Evolutionary conservation across 2,113 vertebrate species (phyloP), one percentile per base, ranked within the genome.

Genomic region (Brachyhypopomus occidentalis): DNA sequence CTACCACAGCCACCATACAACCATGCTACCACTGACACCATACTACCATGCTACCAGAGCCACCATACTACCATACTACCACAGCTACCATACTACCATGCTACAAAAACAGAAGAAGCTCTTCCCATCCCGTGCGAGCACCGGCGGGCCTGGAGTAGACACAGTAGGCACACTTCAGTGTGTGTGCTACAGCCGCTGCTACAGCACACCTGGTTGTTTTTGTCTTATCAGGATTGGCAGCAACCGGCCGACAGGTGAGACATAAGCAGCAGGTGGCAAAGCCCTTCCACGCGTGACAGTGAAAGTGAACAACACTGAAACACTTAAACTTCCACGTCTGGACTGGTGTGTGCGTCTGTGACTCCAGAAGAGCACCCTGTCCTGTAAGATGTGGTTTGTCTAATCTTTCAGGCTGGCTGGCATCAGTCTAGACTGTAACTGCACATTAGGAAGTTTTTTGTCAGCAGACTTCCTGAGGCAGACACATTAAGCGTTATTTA

Each of bases 171-270:
- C 30, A 30, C 30, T 30, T 30, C 30, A 30, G 1, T 30, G 30
- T 60, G 60, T 81, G 72, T 48, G 34, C 74, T 64, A 81, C 75
- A 74, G 74, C 74, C 66, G 56, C 71, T 9, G 60, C 56, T 80
- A n/a, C 56, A 80, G 71, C 64, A 60, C 60, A 56, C 71, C 45
- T 45, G 22, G 71, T 75, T 79, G 71, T 34, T 73, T 41, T 36
- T 23, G 60, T 81, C 79, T 67, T 74, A 81, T 81, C 79, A 62
- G 79, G 74, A 81, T 75, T 75, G 71, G 71, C 71, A 80, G 79
- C 74, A 66, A 74, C 74, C 79, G 74, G 71, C 62, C 67, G 72
- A 75, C 63, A 67, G 72, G 75, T 72, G 75, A 58, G 72, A 75
- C 67, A 75, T 1, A 14, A 81, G 52, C 60, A 45, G 62, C 23